Percentiles rank a stretch among this genome's conserved stretches.
These are phyloP conservation scores for Anguilla megastoma DNA, from an alignment of 2,797 vertebrate species.

Conservation along the genomic window DNA sequence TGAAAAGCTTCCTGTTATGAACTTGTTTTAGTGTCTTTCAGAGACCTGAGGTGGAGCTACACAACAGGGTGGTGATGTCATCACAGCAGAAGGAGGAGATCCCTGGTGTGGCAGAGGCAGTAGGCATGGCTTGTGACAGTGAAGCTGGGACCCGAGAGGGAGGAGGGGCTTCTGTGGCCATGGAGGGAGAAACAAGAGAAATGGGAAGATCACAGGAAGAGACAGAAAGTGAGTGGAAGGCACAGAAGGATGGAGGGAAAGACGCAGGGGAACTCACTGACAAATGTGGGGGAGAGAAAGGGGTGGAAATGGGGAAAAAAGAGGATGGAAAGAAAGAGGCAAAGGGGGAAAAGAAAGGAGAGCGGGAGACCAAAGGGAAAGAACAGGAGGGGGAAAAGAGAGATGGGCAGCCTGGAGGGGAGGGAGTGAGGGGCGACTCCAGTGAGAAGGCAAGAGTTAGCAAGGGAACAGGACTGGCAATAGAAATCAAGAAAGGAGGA, in stretches of 20 bases:
- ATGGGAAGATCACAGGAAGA: slow-evolving; percentile 30
- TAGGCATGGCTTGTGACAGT: slow-evolving; percentile 41
- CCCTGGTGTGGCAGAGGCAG: slow-evolving; percentile 37
- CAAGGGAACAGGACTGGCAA: slow-evolving; percentile 57
- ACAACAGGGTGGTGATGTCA: neutral
- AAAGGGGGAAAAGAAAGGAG: slow-evolving; percentile 16
- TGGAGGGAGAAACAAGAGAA: slow-evolving; percentile 20
- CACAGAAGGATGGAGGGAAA: slow-evolving; percentile 2
- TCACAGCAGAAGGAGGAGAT: neutral
- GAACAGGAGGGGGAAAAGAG: slow-evolving; percentile 42
- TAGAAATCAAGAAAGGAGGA: slow-evolving; percentile 25
- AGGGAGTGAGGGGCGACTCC: slow-evolving; percentile 44
- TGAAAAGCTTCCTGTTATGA: neutral
- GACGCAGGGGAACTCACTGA: slow-evolving; percentile 30
- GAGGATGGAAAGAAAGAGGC: neutral
- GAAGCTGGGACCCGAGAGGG: slow-evolving; percentile 19
- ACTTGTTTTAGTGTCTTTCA: neutral
- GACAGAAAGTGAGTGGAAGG: slow-evolving; percentile 7
- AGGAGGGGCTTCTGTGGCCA: slow-evolving; percentile 34
- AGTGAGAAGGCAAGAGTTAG: slow-evolving; percentile 56
- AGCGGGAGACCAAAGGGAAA: slow-evolving; percentile 34
- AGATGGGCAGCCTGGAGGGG: slow-evolving; percentile 31
- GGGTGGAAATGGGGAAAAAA: neutral
- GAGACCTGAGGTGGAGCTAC: slow-evolving; percentile 4
- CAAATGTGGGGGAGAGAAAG: slow-evolving; percentile 14